Evolutionary conservation across 2,888 invertebrate species (phyloP).

Genomic region (Suillia variegata): DNA sequence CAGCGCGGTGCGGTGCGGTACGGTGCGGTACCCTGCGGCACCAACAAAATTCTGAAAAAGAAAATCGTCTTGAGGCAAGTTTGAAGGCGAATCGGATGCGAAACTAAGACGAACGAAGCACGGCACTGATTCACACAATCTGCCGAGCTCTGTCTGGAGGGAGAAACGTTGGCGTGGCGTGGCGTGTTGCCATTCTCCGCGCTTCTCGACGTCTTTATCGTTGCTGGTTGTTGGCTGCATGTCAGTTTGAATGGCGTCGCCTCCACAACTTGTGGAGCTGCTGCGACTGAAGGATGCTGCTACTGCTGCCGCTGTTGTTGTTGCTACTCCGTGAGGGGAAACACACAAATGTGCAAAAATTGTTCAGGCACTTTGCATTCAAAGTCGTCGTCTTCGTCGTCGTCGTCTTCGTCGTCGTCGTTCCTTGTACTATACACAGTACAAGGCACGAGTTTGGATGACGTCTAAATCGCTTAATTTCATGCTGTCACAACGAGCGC

Average conservation of each 20-base stretch:
- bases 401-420: too few relatives aligned
- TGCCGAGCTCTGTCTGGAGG: too few relatives aligned
- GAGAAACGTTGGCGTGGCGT: neutral
- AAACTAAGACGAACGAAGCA: too few relatives aligned
- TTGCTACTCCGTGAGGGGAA: neutral
- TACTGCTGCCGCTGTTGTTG: too few relatives aligned
- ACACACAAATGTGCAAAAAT: neutral
- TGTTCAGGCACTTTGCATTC: conserved; percentile 1
- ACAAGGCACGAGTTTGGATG: conserved; percentile 12
- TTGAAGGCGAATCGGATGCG: neutral
- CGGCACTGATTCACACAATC: neutral
- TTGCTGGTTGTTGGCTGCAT: too few relatives aligned
- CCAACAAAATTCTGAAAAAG: neutral
- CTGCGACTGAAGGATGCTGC: neutral
- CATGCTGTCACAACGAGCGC: conserved; percentile 19
- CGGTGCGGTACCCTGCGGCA: too few relatives aligned
- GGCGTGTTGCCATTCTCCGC: too few relatives aligned
- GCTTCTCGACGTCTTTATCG: too few relatives aligned
- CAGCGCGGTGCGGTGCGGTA: too few relatives aligned
- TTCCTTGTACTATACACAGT: neutral
- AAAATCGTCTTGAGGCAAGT: neutral
- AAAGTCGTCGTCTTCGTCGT: too few relatives aligned
- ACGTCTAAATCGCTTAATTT: conserved; percentile 26
- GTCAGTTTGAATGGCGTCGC: too few relatives aligned
- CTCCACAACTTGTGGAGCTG: neutral